These are phyloP conservation scores for Argynnis bischoffii DNA, from an alignment of 2,888 invertebrate genomes.

Conservation along the genomic window DNA sequence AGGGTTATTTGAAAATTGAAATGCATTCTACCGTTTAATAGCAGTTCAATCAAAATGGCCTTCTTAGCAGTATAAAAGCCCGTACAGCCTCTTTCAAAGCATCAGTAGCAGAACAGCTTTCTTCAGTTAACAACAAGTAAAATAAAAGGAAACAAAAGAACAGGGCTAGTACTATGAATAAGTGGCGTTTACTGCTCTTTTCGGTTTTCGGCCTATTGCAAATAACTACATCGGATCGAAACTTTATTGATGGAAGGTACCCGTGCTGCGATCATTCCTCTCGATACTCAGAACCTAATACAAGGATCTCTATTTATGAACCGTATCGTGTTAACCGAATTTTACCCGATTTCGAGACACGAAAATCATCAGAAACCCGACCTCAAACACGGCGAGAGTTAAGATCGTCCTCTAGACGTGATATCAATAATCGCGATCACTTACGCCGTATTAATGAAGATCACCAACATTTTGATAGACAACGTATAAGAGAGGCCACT, in stretches of 20 bases:
- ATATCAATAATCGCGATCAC: constrained; percentile 3
- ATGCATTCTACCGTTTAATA: constrained; percentile 76
- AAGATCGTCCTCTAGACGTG: neutral
- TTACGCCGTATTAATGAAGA: neutral
- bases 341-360: constrained; percentile 15
- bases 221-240: constrained; percentile 63
- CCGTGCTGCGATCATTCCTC: constrained; percentile 56
- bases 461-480: neutral
- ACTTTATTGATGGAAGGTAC: constrained; percentile 70
- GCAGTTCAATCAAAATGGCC: constrained; percentile 56
- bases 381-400: constrained; percentile 4
- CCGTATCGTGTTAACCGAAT: constrained; percentile 7
- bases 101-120: constrained; percentile 68
- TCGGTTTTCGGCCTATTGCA: constrained; percentile 69
- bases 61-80: constrained; percentile 62
- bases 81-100: constrained; percentile 40
- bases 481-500: neutral
- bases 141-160: constrained; percentile 47
- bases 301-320: constrained; percentile 42
- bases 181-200: constrained; percentile 74
- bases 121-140: constrained; percentile 48
- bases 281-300: constrained; percentile 47
- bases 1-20: constrained; percentile 64
- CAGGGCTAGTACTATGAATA: constrained; percentile 74
- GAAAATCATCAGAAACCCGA: constrained; percentile 9